A percentile compares a stretch with the other conserved stretches of the same genome.
Conservation (phyloP, 2,888 invertebrate genomes). For the Criorhina ranunculi region DNA sequence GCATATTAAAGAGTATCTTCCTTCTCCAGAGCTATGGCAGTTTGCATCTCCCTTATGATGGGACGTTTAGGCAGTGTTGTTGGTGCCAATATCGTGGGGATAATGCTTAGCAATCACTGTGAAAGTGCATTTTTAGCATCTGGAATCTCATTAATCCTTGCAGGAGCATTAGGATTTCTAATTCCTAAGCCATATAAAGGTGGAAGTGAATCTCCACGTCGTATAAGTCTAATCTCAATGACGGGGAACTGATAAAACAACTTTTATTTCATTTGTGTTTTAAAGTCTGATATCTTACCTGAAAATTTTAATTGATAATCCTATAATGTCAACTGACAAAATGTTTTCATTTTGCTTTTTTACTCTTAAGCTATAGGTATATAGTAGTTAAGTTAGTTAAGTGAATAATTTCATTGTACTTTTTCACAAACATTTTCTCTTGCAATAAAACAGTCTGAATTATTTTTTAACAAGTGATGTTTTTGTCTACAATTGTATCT, state of each 20-base stretch:
- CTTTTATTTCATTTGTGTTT: conserved; percentile 21
- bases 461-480: not conserved
- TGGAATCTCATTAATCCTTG: conserved; percentile 78
- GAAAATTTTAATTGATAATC: conserved; percentile 61
- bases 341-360: conserved; percentile 48
- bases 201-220: conserved; percentile 72
- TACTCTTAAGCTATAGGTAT: conserved; percentile 45
- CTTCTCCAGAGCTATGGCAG: conserved; percentile 84
- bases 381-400: conserved; percentile 34
- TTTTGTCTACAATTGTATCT: not conserved
- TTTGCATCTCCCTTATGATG: conserved; percentile 86
- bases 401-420: conserved; percentile 37
- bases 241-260: conserved; percentile 79
- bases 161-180: conserved; percentile 79
- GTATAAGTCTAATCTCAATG: conserved; percentile 79
- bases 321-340: conserved; percentile 46
- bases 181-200: conserved; percentile 78
- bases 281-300: conserved; percentile 75
- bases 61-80: conserved; percentile 85
- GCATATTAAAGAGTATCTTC: not conserved
- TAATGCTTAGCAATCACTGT: conserved; percentile 84
- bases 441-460: conserved; percentile 46
- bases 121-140: conserved; percentile 83
- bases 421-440: conserved; percentile 33
- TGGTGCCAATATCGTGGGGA: conserved; percentile 85